Evolutionary conservation across 1,140 invertebrate genomes (phyloP), one percentile per base, ranked within the genome.

Genomic region (Pseudomyrmex concolor): DNA sequence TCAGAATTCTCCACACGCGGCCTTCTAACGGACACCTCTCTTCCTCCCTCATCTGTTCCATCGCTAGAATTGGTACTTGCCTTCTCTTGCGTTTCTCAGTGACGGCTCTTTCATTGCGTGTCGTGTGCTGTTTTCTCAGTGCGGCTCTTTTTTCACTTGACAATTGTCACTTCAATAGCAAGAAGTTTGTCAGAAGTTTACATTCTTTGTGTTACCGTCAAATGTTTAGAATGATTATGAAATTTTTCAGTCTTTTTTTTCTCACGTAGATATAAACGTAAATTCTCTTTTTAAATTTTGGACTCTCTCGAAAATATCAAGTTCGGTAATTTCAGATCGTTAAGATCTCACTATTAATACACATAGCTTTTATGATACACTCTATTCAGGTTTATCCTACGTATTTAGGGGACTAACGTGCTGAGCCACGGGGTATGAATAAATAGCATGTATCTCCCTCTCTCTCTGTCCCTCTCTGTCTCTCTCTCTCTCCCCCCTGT

Each of bases 371-470:
- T 68, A 80, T 45, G 54, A 50, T 80, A 19, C 66, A 60, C 43
- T 55, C 66, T 80, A 80, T 80, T 80, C 66, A 80, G 45, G 54
- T 80, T 59, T 50, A 80, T 25, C 66, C 55, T 59, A 71, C 76
- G 66, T 80, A 80, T 80, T 80, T 80, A 70, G 66, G 66, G 76
- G 76, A 71, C 54, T 59, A 60, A 60, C 54, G 66, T 68, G 74
- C 74, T 78, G 64, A 12, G 73, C 73, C 64, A 34, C 54, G 17
- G 76, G 43, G 76, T 80, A 80, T 80, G 76, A 80, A 80, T 80
- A 80, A 80, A 80, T 80, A 80, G 76, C 76, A 80, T 71, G 13
- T 54, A 12, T 22, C 45, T 19, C 7, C 45, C n/a, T 51, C 19
- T 9, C 48, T 7, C 1, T 50, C 55, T 67, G 50, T 34, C 5